A percentile compares a stretch with the other conserved stretches of the same genome.
Evolutionary conservation across 2,888 invertebrate species (phyloP).

Genomic region (Tubulanus polymorphus): DNA sequence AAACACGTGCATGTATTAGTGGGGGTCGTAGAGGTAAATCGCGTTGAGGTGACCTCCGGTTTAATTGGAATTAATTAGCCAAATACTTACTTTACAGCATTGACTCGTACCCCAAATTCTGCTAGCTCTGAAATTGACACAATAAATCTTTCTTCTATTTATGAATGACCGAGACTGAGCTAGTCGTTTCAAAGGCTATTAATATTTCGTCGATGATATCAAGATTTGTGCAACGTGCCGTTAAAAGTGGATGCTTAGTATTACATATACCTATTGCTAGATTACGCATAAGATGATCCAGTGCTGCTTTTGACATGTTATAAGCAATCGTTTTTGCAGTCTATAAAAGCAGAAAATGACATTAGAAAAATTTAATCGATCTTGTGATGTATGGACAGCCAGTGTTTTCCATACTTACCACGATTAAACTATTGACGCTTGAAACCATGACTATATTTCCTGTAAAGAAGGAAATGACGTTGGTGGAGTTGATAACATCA

Average conservation of each 20-base stretch:
- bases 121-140: slow-evolving; percentile 54
- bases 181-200: background rate
- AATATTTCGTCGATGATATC: too few relatives aligned
- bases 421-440: slow-evolving; percentile 28
- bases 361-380: too few relatives aligned
- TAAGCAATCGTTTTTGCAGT: slow-evolving; percentile 27
- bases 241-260: background rate
- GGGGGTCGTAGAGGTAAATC: too few relatives aligned
- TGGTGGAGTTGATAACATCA: background rate
- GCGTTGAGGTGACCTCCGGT: too few relatives aligned
- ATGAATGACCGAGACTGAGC: background rate
- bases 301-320: slow-evolving; percentile 35
- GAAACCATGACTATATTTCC: slow-evolving; percentile 33
- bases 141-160: too few relatives aligned
- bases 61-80: too few relatives aligned
- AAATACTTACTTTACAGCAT: slow-evolving; percentile 68
- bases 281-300: too few relatives aligned
- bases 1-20: too few relatives aligned
- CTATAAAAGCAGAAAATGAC: background rate
- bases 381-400: too few relatives aligned
- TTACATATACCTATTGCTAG: slow-evolving; percentile 24
- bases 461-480: slow-evolving; percentile 14
- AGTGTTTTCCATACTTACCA: too few relatives aligned
- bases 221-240: too few relatives aligned
- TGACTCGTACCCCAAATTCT: slow-evolving; percentile 69